Evolutionary conservation across 2,888 invertebrate species (phyloP).

Genomic region (Leucania comma): DNA sequence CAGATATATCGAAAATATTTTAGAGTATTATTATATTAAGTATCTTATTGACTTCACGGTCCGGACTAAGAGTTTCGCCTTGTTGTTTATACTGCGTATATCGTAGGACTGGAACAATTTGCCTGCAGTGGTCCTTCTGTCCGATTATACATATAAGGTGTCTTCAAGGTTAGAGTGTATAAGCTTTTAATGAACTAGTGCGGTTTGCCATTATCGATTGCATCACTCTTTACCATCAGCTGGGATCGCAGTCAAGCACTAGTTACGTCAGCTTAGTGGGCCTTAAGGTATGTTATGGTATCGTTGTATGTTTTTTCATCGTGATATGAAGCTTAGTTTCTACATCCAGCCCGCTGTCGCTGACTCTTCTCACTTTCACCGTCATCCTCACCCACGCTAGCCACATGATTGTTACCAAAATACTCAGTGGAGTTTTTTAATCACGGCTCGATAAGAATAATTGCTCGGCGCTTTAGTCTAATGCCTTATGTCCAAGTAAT

Average conservation of each 20-base stretch:
- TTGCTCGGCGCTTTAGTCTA: slow-evolving; percentile 76
- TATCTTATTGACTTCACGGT: not conserved
- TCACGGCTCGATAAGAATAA: slow-evolving; percentile 79
- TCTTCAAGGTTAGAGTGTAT: too few relatives aligned
- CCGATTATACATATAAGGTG: too few relatives aligned
- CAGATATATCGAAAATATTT: not conserved
- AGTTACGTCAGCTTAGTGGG: not conserved
- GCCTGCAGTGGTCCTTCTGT: too few relatives aligned
- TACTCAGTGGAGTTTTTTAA: slow-evolving; percentile 80
- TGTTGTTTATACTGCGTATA: too few relatives aligned
- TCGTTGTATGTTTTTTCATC: not conserved
- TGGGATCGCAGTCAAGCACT: too few relatives aligned
- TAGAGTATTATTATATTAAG: not conserved
- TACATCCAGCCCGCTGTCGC: slow-evolving; percentile 27
- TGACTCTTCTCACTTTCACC: slow-evolving; percentile 61
- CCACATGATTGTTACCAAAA: slow-evolving; percentile 86
- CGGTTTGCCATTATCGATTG: too few relatives aligned
- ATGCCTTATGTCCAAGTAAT: slow-evolving; percentile 67
- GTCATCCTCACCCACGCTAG: slow-evolving; percentile 77
- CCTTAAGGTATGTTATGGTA: not conserved
- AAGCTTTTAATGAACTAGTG: too few relatives aligned
- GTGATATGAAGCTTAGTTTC: too few relatives aligned
- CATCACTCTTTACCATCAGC: too few relatives aligned
- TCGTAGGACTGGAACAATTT: too few relatives aligned
- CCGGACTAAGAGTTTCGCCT: too few relatives aligned